Percentiles rank a stretch among this genome's conserved stretches.
Conservation (phyloP, 2,888 invertebrate genomes). For the Acholoe squamosa region DNA sequence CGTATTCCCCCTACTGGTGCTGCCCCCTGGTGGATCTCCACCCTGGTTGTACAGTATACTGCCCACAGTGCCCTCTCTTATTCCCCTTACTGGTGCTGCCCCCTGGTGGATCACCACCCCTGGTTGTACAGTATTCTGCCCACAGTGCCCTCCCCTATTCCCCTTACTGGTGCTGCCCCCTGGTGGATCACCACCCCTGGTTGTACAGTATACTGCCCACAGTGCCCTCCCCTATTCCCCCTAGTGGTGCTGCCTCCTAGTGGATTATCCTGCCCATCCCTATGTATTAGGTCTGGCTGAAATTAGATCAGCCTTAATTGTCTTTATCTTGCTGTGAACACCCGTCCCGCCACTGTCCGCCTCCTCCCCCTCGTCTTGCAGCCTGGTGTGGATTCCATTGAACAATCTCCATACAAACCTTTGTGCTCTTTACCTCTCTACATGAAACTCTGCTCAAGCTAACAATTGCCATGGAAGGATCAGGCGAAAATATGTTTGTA, state of each 20-base stretch:
- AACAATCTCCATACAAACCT: no score
- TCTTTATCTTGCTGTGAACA: slow-evolving; percentile 29
- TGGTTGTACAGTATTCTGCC: no score
- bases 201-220: no score
- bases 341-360: neutral
- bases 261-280: neutral
- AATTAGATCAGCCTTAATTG: slow-evolving; percentile 32
- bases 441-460: neutral
- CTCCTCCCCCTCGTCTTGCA: neutral
- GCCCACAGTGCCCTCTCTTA: neutral
- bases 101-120: neutral
- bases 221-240: neutral
- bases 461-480: no score
- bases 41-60: no score
- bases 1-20: neutral
- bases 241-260: neutral
- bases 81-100: neutral
- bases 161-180: no score
- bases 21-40: neutral
- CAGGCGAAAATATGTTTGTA: no score
- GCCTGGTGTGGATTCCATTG: no score
- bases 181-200: no score
- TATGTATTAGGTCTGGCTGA: neutral
- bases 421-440: neutral
- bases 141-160: no score